Evolutionary conservation across 1,140 invertebrate species (phyloP).

Genomic region (Papilio glaucus): DNA sequence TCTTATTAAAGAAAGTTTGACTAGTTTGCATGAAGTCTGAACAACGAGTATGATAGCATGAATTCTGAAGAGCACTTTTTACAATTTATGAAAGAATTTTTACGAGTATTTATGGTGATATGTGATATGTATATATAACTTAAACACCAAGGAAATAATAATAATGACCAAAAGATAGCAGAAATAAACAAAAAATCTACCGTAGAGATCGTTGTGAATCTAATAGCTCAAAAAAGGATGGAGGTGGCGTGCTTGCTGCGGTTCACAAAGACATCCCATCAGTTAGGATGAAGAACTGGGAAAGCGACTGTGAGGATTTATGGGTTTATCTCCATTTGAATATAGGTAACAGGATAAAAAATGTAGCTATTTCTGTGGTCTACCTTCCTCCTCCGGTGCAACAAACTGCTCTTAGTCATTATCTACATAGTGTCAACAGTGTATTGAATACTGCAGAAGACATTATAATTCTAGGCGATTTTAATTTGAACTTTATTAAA

Average conservation of each 20-base stretch:
- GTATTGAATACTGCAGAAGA: background rate
- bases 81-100: background rate
- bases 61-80: constrained; percentile 13
- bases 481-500: background rate
- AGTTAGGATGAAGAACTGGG: background rate
- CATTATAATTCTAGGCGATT: background rate
- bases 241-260: no score
- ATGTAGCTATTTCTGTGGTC: background rate
- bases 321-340: background rate
- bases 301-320: background rate
- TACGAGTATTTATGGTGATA: constrained; percentile 27
- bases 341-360: background rate
- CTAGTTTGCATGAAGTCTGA: constrained; percentile 27
- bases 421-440: background rate
- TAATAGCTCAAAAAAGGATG: no score
- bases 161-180: no score
- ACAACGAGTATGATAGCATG: background rate
- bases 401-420: background rate
- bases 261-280: background rate
- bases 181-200: no score
- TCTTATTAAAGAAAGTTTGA: constrained; percentile 31
- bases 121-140: no score
- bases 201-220: no score
- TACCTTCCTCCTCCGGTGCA: background rate
- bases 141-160: no score